Evolutionary conservation across 2,888 invertebrate genomes (phyloP).

Genomic region (Drosophila yooni): DNA sequence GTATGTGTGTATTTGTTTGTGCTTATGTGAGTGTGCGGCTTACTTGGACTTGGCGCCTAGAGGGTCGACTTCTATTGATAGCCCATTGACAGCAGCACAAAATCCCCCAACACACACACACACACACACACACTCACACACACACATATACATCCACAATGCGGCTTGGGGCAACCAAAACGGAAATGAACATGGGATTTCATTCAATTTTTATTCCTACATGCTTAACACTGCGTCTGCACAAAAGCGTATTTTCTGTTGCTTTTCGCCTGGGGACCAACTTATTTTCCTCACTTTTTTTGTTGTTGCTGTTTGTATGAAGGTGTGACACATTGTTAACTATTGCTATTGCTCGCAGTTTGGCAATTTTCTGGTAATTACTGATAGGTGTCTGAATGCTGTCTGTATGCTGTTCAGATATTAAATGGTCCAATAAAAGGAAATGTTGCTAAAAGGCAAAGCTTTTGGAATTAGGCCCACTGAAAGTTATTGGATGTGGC

Average conservation of each 20-base stretch:
- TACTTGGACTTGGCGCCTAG: conserved; percentile 65
- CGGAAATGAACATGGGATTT: conserved; percentile 69
- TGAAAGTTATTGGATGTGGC: no score
- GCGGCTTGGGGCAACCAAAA: conserved; percentile 42
- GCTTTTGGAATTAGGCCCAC: neutral
- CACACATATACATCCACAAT: conserved; percentile 18
- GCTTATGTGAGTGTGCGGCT: conserved; percentile 47
- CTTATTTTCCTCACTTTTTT: conserved; percentile 11
- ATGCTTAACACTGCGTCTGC: conserved; percentile 24
- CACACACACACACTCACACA: neutral
- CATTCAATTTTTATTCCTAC: conserved; percentile 60
- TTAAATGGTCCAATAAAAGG: conserved; percentile 26
- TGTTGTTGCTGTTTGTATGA: neutral
- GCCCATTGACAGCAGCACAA: conserved; percentile 60
- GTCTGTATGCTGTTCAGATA: conserved; percentile 19
- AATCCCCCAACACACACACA: conserved; percentile 9
- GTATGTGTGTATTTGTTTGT: neutral
- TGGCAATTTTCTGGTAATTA: conserved; percentile 73
- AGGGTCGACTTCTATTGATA: conserved; percentile 67
- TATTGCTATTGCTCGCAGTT: conserved; percentile 34
- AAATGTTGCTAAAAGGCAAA: conserved; percentile 5
- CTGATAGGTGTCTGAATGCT: conserved; percentile 36
- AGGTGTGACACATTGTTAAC: conserved; percentile 49
- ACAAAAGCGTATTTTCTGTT: conserved; percentile 29
- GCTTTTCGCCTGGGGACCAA: conserved; percentile 21